Evolutionary conservation across 1,140 invertebrate species (phyloP).

Genomic region (Hormaphis cornu): DNA sequence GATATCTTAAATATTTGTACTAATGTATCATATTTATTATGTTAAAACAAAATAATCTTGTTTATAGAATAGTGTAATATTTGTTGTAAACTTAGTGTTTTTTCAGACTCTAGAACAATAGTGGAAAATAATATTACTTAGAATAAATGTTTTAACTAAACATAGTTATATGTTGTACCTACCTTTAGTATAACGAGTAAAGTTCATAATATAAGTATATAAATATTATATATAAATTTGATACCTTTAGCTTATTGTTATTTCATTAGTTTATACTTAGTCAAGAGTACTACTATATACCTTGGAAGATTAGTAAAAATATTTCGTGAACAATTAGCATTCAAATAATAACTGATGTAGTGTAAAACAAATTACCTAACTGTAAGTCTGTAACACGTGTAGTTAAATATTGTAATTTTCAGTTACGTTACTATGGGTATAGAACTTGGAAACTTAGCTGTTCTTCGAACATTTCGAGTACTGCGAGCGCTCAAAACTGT

Average conservation of each 20-base stretch:
- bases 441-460: slow-evolving; percentile 95
- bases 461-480: slow-evolving; percentile 96
- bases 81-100: too few species aligned
- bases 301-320: slow-evolving; percentile 7
- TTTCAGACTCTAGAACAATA: not conserved
- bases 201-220: not conserved
- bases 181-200: too few species aligned
- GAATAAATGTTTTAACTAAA: slow-evolving; percentile 7
- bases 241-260: too few species aligned
- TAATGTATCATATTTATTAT: too few species aligned
- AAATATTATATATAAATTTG: not conserved
- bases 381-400: not conserved
- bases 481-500: slow-evolving; percentile 97
- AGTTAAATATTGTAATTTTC: slow-evolving; percentile 43
- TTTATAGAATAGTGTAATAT: slow-evolving; percentile 16
- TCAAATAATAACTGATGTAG: not conserved
- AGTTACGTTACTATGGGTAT: slow-evolving; percentile 99
- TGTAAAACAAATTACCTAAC: not conserved
- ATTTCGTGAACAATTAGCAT: not conserved
- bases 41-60: not conserved
- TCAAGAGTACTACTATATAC: not conserved
- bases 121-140: not conserved
- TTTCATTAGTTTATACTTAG: not conserved
- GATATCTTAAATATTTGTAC: too few species aligned
- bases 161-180: not conserved